Evolutionary conservation across 1,140 invertebrate species (phyloP).

Genomic region (Apis dorsata): DNA sequence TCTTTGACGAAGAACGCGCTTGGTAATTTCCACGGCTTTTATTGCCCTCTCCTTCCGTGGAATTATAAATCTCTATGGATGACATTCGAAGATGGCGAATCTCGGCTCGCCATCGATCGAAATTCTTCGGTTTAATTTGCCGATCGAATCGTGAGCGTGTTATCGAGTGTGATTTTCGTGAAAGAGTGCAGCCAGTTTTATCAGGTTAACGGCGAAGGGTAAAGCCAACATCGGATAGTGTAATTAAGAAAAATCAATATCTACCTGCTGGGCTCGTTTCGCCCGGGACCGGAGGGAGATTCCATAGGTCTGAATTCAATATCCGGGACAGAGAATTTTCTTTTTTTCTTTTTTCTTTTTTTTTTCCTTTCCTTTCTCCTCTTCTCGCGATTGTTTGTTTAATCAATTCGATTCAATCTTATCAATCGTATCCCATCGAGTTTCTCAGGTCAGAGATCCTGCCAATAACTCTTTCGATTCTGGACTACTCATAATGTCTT

Average conservation of each 20-base stretch:
- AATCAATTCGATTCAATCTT: slow-evolving; percentile 29
- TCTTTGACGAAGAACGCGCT: background rate
- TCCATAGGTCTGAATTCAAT: slow-evolving; percentile 19
- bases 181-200: background rate
- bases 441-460: background rate
- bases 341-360: background rate
- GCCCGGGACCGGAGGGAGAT: slow-evolving; percentile 9
- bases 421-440: background rate
- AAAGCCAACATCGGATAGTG: slow-evolving; percentile 23
- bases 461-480: too few relatives aligned
- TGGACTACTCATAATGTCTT: background rate
- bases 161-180: background rate
- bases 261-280: slow-evolving; percentile 38
- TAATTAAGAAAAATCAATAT: slow-evolving; percentile 54
- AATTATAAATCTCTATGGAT: background rate
- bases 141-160: background rate
- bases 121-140: background rate
- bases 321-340: background rate
- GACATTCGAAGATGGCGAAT: too few relatives aligned
- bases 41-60: background rate
- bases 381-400: slow-evolving; percentile 21
- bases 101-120: background rate
- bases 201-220: background rate
- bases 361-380: background rate
- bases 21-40: background rate